Evolutionary conservation across 2,888 invertebrate species (phyloP).

Genomic region (Drosophila robusta): DNA sequence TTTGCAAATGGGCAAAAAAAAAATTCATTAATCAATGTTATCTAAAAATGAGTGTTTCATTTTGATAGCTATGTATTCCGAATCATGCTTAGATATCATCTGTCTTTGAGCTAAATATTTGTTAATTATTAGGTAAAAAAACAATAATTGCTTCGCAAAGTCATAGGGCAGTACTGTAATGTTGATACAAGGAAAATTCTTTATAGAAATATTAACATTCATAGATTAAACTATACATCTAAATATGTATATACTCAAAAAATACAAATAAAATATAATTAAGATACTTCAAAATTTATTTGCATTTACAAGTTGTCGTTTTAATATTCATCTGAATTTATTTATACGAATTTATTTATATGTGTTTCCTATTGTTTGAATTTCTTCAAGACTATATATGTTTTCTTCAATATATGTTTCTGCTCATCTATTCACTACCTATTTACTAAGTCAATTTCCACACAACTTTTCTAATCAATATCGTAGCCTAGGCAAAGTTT

Average conservation of each 20-base stretch:
- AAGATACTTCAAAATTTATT: too few relatives aligned
- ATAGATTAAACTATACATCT: too few relatives aligned
- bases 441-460: not conserved
- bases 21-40: constrained; percentile 31
- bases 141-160: constrained; percentile 30
- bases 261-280: too few relatives aligned
- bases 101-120: constrained; percentile 4
- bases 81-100: constrained; percentile 24
- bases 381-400: too few relatives aligned
- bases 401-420: too few relatives aligned
- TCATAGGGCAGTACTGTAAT: not conserved
- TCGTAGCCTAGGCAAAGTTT: constrained; percentile 54
- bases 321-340: too few relatives aligned
- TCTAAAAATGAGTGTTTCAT: constrained; percentile 4
- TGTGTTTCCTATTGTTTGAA: not conserved
- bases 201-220: too few relatives aligned
- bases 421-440: not conserved
- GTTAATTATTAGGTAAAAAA: constrained; percentile 37
- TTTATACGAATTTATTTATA: too few relatives aligned
- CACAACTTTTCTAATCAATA: constrained; percentile 53
- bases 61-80: constrained; percentile 1
- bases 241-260: too few relatives aligned
- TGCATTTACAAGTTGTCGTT: too few relatives aligned
- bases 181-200: not conserved
- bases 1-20: constrained; percentile 11